phyloP scores from a whole-genome alignment of 2,113 vertebrate genomes.

The Elephantulus edwardii region DNA sequence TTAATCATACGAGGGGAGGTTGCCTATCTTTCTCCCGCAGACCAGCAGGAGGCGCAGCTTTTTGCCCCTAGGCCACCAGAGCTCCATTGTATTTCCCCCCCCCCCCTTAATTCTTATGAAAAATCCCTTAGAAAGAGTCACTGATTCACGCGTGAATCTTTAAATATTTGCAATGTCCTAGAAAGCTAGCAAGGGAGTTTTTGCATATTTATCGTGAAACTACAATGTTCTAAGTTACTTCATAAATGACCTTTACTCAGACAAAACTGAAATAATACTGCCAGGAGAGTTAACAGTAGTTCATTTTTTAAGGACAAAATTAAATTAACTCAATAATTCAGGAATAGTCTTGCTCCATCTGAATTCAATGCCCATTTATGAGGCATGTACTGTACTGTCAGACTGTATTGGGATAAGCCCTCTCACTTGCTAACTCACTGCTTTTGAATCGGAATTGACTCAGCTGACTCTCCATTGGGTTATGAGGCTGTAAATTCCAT shows the following conservation, averaged over 20 bases:
- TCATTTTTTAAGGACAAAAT: background rate
- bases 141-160: background rate
- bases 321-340: background rate
- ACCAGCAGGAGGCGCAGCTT: too few species aligned
- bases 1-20: too few species aligned
- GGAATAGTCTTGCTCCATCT: background rate
- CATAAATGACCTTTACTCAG: background rate
- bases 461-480: too few species aligned
- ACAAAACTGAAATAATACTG: conserved; percentile 2
- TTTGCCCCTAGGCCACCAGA: too few species aligned
- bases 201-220: background rate
- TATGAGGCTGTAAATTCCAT: too few species aligned
- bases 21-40: too few species aligned
- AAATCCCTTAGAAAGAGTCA: too few species aligned
- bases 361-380: background rate
- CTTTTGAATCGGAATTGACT: too few species aligned
- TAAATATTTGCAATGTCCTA: background rate
- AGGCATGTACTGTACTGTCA: background rate
- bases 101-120: too few species aligned
- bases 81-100: too few species aligned
- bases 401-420: background rate
- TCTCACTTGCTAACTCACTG: too few species aligned
- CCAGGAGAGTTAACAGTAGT: background rate
- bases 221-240: background rate
- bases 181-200: background rate